Conservation (phyloP, 1,140 invertebrate genomes). For the Mya arenaria region DNA sequence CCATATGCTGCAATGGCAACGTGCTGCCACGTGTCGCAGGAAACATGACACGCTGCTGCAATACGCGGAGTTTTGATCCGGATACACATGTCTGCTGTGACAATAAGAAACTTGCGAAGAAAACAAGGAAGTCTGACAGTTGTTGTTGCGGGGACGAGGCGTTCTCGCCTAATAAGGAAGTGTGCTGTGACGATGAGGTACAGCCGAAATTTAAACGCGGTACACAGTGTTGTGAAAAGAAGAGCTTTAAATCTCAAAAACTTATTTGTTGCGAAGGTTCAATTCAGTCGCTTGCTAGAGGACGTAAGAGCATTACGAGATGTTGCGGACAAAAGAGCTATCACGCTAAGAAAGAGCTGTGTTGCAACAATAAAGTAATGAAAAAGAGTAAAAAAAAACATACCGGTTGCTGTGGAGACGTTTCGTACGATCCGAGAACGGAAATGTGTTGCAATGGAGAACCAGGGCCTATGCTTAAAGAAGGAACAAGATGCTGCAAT, state of each 20-base stretch:
- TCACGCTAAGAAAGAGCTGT: not conserved
- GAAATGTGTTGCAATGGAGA: constrained; percentile 16
- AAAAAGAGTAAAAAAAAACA: constrained; percentile 5
- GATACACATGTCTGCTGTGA: constrained; percentile 22
- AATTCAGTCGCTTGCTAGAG: not conserved
- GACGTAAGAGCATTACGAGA: not conserved
- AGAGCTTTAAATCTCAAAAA: constrained; percentile 25
- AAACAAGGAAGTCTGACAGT: not conserved
- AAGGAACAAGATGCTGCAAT: constrained; percentile 20
- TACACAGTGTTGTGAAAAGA: constrained; percentile 27
- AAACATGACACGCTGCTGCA: constrained; percentile 20
- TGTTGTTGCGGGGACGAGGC: constrained; percentile 29
- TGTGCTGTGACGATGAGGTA: not conserved
- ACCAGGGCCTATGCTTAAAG: not conserved
- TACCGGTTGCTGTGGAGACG: not conserved
- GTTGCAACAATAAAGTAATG: not conserved
- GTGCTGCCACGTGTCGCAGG: not conserved
- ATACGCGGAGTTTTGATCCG: constrained; percentile 20
- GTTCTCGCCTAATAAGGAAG: constrained; percentile 8
- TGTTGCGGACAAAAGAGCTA: constrained; percentile 35
- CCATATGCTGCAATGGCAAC: constrained; percentile 21
- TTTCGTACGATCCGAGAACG: constrained; percentile 4
- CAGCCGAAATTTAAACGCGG: constrained; percentile 16
- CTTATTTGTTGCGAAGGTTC: constrained; percentile 22
- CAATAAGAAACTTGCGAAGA: not conserved